Evolutionary conservation across 2,888 invertebrate species (phyloP), one percentile per base, ranked within the genome.

Genomic region (Drosophila pseudotalamancana): DNA sequence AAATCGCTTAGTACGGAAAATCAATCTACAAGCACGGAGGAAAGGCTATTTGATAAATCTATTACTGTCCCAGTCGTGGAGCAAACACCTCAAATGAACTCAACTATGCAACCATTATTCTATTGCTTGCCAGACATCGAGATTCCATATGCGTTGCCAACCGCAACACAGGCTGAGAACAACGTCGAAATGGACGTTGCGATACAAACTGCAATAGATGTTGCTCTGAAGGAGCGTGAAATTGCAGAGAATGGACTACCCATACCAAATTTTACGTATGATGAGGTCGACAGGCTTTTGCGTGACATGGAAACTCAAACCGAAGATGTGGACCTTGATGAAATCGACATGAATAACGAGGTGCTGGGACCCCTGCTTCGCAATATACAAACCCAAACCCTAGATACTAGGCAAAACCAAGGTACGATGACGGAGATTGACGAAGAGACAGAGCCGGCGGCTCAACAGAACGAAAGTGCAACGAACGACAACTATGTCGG

Each of bases 291-390:
- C n/a, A 45, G 62, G 0, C 50, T 77, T 0, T 92, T 93, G 61
- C 93, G 93, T 49, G 92, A 93, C 66, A 93, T 91, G 61, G 94
- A 94, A 88, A 94, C 94, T 0, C 94, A 94, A 88, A 94, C 94
- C 0, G 93, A 93, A 69, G 88, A 70, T n/a, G 63, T 76, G 0
- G 77, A 81, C 39, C 45, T 71, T 6, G 61, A 59, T 34, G 39
- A 40, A 0, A 46, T 72, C 16, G 70, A 80, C 9, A 62, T 82
- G 19, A 66, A 63, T 14, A 67, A 69, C 19, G 74, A 80, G 9
- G 74, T 53, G 12, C 40, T 76, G 19, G 67, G 29, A 8, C 86
- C 86, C 0, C 43, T 77, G 25, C 59, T 83, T 0, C 65, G 76
- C 1, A 46, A 76, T 35, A 78, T 68, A 31, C 66, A 87, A 53